phyloP scores from a whole-genome alignment of 2,888 invertebrate species.

The Andricus curvator region DNA sequence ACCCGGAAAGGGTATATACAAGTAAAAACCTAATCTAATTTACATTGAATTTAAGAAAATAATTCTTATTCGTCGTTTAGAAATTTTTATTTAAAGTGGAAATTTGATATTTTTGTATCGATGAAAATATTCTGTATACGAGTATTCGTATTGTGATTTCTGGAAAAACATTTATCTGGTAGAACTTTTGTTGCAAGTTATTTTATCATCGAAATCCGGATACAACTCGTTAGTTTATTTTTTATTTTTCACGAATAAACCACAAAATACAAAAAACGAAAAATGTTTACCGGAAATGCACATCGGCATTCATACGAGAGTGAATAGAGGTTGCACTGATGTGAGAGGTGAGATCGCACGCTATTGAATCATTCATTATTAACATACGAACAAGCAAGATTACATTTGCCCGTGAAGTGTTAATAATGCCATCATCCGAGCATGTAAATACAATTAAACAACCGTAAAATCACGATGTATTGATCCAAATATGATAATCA shows the following conservation, averaged over 20 bases:
- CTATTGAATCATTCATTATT: background rate
- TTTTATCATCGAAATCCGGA: background rate
- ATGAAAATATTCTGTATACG: too few relatives aligned
- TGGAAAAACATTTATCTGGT: background rate
- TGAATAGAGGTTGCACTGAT: background rate
- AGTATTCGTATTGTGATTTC: too few relatives aligned
- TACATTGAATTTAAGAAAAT: too few relatives aligned
- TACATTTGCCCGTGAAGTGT: constrained; percentile 14
- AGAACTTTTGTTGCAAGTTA: background rate
- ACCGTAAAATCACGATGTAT: constrained; percentile 1
- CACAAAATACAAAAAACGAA: background rate
- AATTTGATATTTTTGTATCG: too few relatives aligned
- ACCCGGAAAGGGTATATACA: too few relatives aligned
- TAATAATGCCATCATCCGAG: constrained; percentile 14
- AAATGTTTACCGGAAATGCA: background rate
- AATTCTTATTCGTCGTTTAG: too few relatives aligned
- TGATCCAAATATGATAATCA: background rate
- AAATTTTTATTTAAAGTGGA: too few relatives aligned
- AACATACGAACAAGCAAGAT: constrained; percentile 25
- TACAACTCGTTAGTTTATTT: background rate
- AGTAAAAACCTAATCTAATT: too few relatives aligned
- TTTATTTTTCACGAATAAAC: background rate
- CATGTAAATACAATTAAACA: constrained; percentile 34
- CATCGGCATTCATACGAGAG: background rate
- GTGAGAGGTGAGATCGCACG: background rate